Conservation (phyloP, 2,888 invertebrate species). For the Aporophyla lueneburgensis region DNA sequence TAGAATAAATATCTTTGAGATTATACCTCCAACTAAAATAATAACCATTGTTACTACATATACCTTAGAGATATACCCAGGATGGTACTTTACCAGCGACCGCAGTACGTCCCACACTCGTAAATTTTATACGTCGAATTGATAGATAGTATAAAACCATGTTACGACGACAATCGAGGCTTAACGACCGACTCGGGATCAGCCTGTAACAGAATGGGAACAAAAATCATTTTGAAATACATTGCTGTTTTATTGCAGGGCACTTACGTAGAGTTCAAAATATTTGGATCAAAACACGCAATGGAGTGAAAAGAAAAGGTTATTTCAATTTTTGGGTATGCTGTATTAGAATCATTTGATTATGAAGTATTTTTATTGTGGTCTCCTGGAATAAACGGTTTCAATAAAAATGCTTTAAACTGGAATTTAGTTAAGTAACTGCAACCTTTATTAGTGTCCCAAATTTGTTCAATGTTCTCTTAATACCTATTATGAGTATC, state of each 20-base stretch:
- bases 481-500: neutral
- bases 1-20: neutral
- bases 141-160: conserved; percentile 66
- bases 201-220: conserved; percentile 25
- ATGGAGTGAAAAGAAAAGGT: neutral
- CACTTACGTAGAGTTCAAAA: neutral
- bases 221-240: conserved; percentile 29
- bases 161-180: conserved; percentile 63
- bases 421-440: neutral
- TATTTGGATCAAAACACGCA: neutral
- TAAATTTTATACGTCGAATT: conserved; percentile 65
- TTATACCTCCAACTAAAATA: conserved; percentile 21
- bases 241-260: conserved; percentile 29
- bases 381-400: neutral
- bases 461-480: neutral
- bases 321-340: neutral
- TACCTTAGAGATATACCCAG: conserved; percentile 13
- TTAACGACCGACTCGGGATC: conserved; percentile 58
- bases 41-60: conserved; percentile 7
- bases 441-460: neutral
- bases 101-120: conserved; percentile 48
- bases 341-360: conserved; percentile 23
- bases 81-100: conserved; percentile 37
- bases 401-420: conserved; percentile 21
- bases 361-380: conserved; percentile 9